These are phyloP conservation scores for Danionella dracula DNA, from an alignment of 2,797 vertebrate species.

Conservation along the genomic window DNA sequence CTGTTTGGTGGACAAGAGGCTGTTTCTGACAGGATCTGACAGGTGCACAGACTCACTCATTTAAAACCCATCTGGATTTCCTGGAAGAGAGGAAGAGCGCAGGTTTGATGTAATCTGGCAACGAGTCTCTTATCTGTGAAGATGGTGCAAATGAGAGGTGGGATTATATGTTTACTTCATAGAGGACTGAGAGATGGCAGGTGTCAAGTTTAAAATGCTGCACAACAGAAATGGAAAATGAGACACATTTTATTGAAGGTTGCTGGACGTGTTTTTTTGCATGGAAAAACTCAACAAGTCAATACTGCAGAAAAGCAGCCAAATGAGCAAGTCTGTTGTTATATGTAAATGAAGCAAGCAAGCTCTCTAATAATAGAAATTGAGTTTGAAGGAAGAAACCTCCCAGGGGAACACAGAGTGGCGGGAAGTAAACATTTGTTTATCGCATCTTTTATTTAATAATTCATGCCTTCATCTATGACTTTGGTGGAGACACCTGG, in stretches of 20 bases:
- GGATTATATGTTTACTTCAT: conserved; percentile 5
- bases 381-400: neutral
- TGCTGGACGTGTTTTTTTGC: neutral
- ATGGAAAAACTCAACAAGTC: conserved; percentile 8
- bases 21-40: conserved; percentile 42
- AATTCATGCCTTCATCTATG: conserved; percentile 15
- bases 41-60: conserved; percentile 36
- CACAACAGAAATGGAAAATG: neutral
- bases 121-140: conserved; percentile 29
- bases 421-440: conserved; percentile 32
- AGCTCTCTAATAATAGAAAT: conserved; percentile 19
- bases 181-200: neutral
- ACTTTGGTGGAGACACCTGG: neutral
- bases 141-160: conserved; percentile 9
- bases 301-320: neutral
- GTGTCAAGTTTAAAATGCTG: conserved; percentile 12
- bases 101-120: conserved; percentile 32
- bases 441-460: conserved; percentile 31
- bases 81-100: conserved; percentile 7
- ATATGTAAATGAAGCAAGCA: conserved; percentile 13
- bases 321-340: neutral
- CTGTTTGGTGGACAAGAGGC: neutral
- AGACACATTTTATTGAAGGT: neutral
- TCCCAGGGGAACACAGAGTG: conserved; percentile 13
- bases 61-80: conserved; percentile 24